A percentile compares a stretch with the other conserved stretches of the same genome.
Evolutionary conservation across 2,797 vertebrate genomes (phyloP).

Genomic region (Gouania willdenowi): DNA sequence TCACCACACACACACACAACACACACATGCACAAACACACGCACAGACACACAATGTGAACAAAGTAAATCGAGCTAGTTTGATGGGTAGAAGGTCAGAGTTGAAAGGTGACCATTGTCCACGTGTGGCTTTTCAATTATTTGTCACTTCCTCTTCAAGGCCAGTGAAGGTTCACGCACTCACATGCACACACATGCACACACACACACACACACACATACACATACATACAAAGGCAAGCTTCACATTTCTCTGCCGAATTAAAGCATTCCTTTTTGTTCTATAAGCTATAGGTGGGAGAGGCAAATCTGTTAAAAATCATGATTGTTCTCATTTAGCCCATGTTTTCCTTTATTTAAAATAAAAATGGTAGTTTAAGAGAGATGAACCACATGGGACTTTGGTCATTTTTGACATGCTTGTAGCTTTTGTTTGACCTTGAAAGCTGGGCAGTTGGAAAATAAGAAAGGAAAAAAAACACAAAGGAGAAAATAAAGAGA

Average conservation of each 20-base stretch:
- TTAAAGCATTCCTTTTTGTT: constrained; percentile 47
- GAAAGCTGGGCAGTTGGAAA: constrained; percentile 35
- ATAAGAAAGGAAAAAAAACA: not conserved
- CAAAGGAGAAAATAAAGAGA: constrained; percentile 2
- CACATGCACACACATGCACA: too few relatives aligned
- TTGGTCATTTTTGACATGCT: constrained; percentile 19
- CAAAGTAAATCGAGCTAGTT: constrained; percentile 41
- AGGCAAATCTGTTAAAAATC: constrained; percentile 38
- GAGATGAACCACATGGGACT: not conserved
- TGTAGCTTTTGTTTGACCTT: constrained; percentile 49
- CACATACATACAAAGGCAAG: not conserved
- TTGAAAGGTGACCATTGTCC: constrained; percentile 64
- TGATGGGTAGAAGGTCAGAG: constrained; percentile 55
- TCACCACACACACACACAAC: constrained; percentile 18
- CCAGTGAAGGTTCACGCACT: not conserved
- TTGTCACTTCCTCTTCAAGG: constrained; percentile 37
- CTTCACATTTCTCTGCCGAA: constrained; percentile 47
- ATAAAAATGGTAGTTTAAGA: constrained; percentile 18
- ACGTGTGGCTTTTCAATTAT: constrained; percentile 70
- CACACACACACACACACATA: too few relatives aligned
- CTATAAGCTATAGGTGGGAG: constrained; percentile 50
- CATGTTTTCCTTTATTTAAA: constrained; percentile 18
- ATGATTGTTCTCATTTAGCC: constrained; percentile 28
- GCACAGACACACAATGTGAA: not conserved
- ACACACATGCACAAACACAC: constrained; percentile 16